Base-by-base conservation (phyloP, 2,113 vertebrate genomes). In the Leptobrachium ailaonicum region DNA sequence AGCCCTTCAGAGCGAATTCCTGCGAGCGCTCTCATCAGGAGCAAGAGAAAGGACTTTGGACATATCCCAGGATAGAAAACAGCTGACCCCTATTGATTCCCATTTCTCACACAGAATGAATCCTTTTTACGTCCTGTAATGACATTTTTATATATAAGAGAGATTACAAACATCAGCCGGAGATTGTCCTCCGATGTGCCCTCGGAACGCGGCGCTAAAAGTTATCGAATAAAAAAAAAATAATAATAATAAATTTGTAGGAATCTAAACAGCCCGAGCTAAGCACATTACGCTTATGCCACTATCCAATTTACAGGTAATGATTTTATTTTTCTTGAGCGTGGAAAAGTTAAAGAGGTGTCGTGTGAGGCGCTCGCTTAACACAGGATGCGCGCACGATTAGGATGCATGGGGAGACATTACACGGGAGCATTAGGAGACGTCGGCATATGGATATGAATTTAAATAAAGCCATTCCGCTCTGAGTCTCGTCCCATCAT, bases 101-200 rank as follows among this genome's bases (percentile, higher is more conserved):
- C 80, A 60, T 89, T 89, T 87, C 85, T 88, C 70, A 83, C 83
- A 71, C 76, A 86, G 84, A 86, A 83, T 83, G 73, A 85, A 85
- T 82, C 78, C 86, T 89, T 87, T 32, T 85, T 86, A 87, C 81
- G 64, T 69, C 83, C 79, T 10, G 7, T 86, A 88, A 90, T 88
- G 86, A 83, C 90, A 88, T 73, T 86, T 87, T 89, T 87, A 74
- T 88, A 77, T 81, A 84, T 83, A 86, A 86, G 79, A 84, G 77
- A 84, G 85, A 86, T 88, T 86, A 84, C 83, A 84, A 87, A 67
- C 85, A 78, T 82, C 70, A 76, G 76, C 42, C 85, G 83, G 71
- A 79, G 76, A 77, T 70, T 83, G 82, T 89, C 88, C 86, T 92
- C 85, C 88, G 87, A 87, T 87, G 79, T 81, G 79, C 42, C 84